phyloP scores from a whole-genome alignment of 2,888 invertebrate species.

The Campoplex nolae region DNA sequence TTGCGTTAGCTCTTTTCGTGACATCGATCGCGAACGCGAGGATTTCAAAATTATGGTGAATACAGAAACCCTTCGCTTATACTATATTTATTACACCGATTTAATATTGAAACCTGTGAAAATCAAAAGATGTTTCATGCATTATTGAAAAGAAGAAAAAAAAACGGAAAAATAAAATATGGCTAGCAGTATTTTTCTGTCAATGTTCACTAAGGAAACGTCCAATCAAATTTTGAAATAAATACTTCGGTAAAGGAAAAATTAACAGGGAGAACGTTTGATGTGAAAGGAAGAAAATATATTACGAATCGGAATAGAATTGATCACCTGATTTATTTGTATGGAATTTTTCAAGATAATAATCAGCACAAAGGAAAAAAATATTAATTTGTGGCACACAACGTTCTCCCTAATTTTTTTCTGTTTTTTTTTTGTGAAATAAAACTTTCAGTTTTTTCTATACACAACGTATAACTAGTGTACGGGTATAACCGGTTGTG shows the following conservation, averaged over 20 bases:
- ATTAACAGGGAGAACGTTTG: slow-evolving; percentile 8
- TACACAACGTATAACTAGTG: slow-evolving; percentile 28
- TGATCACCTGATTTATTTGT: slow-evolving; percentile 24
- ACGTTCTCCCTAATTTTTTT: slow-evolving; percentile 29
- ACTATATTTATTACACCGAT: not conserved
- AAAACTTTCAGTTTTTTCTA: slow-evolving; percentile 5
- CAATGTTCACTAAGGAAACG: slow-evolving; percentile 28
- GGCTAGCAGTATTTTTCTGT: slow-evolving; percentile 47
- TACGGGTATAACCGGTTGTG: slow-evolving; percentile 35
- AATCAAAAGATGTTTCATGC: slow-evolving; percentile 1
- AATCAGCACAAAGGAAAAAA: slow-evolving; percentile 23
- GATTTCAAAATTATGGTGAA: not conserved
- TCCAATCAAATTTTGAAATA: slow-evolving; percentile 30
- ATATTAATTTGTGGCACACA: slow-evolving; percentile 5
- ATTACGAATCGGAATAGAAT: slow-evolving; percentile 14
- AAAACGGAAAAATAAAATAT: slow-evolving; percentile 27
- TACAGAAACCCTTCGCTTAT: not conserved
- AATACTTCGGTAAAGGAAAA: slow-evolving; percentile 14
- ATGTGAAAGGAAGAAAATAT: not conserved
- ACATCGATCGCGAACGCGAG: not conserved
- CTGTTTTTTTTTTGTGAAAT: not conserved
- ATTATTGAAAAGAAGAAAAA: slow-evolving; percentile 21
- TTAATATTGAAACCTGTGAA: slow-evolving; percentile 22
- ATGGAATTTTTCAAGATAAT: slow-evolving; percentile 36
- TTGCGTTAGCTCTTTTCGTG: not conserved